These are phyloP conservation scores for Drosophila lini DNA, from an alignment of 1,140 invertebrate genomes.

Conservation along the genomic window DNA sequence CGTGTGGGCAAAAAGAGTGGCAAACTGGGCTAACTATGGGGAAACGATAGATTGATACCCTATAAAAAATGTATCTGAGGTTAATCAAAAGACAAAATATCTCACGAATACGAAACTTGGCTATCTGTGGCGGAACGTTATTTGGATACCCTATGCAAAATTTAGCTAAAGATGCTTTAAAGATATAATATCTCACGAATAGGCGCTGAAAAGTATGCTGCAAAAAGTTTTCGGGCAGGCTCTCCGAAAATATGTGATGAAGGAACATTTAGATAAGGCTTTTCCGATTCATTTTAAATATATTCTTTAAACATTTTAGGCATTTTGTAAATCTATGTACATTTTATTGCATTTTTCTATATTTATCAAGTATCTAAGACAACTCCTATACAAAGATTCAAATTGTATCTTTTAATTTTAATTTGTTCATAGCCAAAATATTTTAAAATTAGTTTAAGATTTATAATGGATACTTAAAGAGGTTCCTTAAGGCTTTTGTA, in stretches of 20 bases:
- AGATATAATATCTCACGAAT: not conserved
- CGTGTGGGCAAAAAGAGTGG: constrained; percentile 52
- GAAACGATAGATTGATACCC: constrained; percentile 1
- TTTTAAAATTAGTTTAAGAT: not conserved
- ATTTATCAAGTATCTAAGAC: not conserved
- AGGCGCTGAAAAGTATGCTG: not conserved
- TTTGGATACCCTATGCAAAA: not conserved
- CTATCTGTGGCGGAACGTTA: not conserved
- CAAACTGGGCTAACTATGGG: constrained; percentile 11
- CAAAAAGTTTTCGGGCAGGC: not conserved
- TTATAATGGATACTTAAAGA: fast-evolving
- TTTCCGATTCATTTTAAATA: not conserved
- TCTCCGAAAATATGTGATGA: not conserved
- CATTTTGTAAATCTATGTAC: too few relatives aligned
- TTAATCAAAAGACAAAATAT: not conserved
- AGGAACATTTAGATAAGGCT: not conserved
- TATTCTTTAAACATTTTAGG: too few relatives aligned
- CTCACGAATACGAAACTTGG: constrained; percentile 1
- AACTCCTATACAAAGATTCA: not conserved
- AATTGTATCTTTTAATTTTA: too few relatives aligned
- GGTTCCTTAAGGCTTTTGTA: not conserved
- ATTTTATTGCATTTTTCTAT: fast-evolving
- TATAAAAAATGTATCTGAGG: not conserved
- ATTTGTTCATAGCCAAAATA: not conserved
- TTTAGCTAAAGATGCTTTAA: not conserved